These are phyloP conservation scores for Epistrophella euchroma DNA, from an alignment of 2,888 invertebrate species.

Conservation along the genomic window DNA sequence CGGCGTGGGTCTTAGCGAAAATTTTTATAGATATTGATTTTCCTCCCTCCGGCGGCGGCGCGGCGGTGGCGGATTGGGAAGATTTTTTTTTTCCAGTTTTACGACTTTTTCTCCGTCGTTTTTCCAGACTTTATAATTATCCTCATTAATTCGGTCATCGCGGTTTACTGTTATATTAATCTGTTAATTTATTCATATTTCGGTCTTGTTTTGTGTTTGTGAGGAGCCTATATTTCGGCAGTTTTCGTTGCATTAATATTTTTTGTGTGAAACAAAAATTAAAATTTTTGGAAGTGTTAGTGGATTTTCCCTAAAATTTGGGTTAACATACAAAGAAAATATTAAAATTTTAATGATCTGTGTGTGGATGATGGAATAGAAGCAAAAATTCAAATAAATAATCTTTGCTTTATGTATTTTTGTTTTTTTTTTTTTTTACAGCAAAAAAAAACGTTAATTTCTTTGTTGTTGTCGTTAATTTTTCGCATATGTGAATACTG, in stretches of 20 bases:
- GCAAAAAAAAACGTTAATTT: background rate
- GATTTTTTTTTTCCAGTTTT: constrained; percentile 17
- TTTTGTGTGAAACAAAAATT: constrained; percentile 6
- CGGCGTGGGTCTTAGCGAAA: constrained; percentile 24
- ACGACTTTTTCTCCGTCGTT: constrained; percentile 27
- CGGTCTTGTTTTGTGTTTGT: constrained; percentile 25
- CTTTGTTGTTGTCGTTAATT: background rate
- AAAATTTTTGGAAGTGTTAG: constrained; percentile 6
- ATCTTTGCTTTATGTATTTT: constrained; percentile 17
- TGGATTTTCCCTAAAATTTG: constrained; percentile 19
- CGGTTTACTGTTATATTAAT: constrained; percentile 69
- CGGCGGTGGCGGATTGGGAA: constrained; percentile 18
- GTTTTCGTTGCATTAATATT: constrained; percentile 18
- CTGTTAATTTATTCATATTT: constrained; percentile 64
- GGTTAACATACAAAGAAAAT: constrained; percentile 26
- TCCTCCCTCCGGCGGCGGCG: constrained; percentile 8
- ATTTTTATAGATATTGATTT: constrained; percentile 29
- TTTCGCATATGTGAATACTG: background rate
- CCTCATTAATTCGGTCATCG: constrained; percentile 73
- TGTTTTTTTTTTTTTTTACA: background rate
- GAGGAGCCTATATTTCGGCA: constrained; percentile 43
- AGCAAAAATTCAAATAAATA: background rate
- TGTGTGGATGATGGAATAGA: background rate
- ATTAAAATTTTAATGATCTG: constrained; percentile 3
- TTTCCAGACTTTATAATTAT: constrained; percentile 29